Evolutionary conservation across 2,888 invertebrate species (phyloP), one percentile per base, ranked within the genome.

Genomic region (Spodoptera picta): DNA sequence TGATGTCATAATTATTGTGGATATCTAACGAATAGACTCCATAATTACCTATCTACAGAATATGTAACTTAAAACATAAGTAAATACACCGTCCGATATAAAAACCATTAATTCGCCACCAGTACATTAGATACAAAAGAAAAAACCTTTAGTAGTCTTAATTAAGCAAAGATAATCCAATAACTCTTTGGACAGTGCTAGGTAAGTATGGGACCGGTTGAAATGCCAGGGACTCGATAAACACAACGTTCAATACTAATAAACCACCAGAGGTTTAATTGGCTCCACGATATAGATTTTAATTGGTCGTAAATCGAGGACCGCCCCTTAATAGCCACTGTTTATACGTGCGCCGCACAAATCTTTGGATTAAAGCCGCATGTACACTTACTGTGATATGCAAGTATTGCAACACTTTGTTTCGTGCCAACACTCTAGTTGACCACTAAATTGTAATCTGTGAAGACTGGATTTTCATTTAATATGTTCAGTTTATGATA

Each of bases 251-350:
- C 87, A 87, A 90, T 90, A 89, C 82, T 73, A 88, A 92, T 92
- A 92, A 91, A 93, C 84, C 75, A 90, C 84, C 79, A 73, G 80
- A 86, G 82, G 83, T 89, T 93, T 93, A 94, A 94, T 93, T 93
- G 93, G 89, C 80, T 78, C 87, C 84, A 84, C 84, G 87, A 89
- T 93, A 91, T 90, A 90, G 89, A 89, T 90, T 92, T 93, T 93
- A 94, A 94, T 93, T 94, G 93, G 85, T 82, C 87, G 87, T 93
- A 91, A 92, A 91, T 92, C 86, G 83, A 67, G 69, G 74, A 75
- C 75, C 80, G 83, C 81, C 83, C 78, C 85, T 84, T 92, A 91
- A 92, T 90, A 87, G 87, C 79, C 76, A 65, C 73, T 80, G 80
- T 80, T 73, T 83, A 70, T 81, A 79, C 83, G 73, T 73, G 70